Evolutionary conservation across 2,888 invertebrate species (phyloP).

Genomic region (Mimachlamys varia): DNA sequence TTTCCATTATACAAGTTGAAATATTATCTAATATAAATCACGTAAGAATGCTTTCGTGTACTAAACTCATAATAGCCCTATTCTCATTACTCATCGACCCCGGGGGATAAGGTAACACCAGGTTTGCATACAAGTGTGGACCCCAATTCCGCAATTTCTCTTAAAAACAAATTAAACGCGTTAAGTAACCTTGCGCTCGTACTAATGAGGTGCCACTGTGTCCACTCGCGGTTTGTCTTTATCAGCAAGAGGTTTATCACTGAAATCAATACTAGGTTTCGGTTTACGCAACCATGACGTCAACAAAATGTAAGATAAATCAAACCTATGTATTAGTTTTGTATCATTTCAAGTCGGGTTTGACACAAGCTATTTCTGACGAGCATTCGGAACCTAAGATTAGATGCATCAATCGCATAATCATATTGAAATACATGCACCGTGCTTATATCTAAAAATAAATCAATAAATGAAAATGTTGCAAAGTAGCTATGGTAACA

Average conservation of each 20-base stretch:
- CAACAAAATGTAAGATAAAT: not conserved
- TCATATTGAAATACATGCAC: too few species aligned
- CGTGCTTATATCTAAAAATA: too few species aligned
- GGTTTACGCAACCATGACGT: constrained; percentile 22
- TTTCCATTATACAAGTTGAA: not conserved
- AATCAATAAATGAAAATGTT: too few species aligned
- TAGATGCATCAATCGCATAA: too few species aligned
- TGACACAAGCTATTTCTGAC: not conserved
- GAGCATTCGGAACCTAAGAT: not conserved
- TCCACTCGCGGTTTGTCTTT: not conserved
- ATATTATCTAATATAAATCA: not conserved
- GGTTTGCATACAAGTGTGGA: not conserved
- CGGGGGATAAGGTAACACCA: not conserved
- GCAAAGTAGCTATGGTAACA: too few species aligned
- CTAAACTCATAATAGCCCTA: not conserved
- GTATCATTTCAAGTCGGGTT: not conserved
- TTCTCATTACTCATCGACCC: not conserved
- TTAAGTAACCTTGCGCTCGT: not conserved
- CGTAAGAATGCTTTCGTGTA: not conserved
- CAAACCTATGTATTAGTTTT: not conserved
- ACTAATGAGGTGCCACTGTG: not conserved
- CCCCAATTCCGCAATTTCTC: not conserved
- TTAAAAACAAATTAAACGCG: constrained; percentile 15
- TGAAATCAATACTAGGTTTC: constrained; percentile 4
- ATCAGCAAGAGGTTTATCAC: not conserved